Evolutionary conservation across 2,797 vertebrate species (phyloP).

Genomic region (Psittacula echo): DNA sequence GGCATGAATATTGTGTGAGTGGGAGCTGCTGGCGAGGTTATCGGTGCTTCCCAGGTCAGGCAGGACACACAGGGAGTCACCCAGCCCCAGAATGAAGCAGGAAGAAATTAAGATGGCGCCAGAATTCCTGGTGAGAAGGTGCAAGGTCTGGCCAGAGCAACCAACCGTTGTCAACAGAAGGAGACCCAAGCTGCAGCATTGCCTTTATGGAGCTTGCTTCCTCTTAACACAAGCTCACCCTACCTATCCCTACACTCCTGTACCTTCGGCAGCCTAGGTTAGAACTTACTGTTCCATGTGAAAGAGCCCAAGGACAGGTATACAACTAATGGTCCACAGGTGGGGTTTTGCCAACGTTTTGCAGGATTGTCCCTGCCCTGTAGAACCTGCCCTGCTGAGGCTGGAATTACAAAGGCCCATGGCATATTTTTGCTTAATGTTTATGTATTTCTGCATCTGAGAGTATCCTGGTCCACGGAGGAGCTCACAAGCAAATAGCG

Average conservation of each 20-base stretch:
- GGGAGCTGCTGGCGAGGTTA: conserved; percentile 6
- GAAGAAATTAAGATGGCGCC: background rate
- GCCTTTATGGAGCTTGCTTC: background rate
- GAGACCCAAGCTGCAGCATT: background rate
- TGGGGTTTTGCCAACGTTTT: background rate
- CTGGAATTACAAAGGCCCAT: background rate
- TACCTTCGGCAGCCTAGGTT: background rate
- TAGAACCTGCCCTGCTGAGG: background rate
- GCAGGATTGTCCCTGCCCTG: background rate
- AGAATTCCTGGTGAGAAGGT: background rate
- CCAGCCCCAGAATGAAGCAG: background rate
- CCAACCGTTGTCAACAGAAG: background rate
- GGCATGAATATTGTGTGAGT: background rate
- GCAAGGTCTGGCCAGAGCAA: conserved; percentile 3
- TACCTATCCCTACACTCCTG: background rate
- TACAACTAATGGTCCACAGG: background rate
- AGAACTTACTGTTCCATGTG: background rate
- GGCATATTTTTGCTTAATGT: background rate
- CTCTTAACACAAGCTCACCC: background rate
- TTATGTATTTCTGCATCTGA: background rate
- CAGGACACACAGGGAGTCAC: conserved; percentile 15
- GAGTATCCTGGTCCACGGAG: accelerated
- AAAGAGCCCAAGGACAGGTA: background rate
- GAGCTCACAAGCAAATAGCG: background rate
- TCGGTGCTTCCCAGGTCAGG: conserved; percentile 5